phyloP scores from a whole-genome alignment of 2,113 vertebrate species.

The Dromaius novaehollandiae region DNA sequence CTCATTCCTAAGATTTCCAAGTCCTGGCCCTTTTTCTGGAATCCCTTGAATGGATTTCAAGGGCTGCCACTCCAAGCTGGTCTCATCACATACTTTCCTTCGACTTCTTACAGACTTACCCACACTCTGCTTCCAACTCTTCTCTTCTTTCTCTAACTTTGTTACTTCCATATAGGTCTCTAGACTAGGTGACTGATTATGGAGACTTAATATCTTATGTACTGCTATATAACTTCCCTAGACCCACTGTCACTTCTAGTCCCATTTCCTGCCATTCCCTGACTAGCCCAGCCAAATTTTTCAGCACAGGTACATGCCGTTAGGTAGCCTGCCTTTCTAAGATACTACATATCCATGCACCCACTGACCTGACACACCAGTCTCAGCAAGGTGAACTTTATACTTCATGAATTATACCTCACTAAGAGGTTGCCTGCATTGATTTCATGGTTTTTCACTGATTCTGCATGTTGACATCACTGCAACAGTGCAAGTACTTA shows the following conservation, averaged over 20 bases:
- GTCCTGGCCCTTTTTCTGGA: neutral
- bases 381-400: neutral
- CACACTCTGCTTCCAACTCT: neutral
- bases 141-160: neutral
- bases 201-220: neutral
- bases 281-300: neutral
- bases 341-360: neutral
- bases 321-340: neutral
- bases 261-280: neutral
- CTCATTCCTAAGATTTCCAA: neutral
- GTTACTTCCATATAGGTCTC: neutral
- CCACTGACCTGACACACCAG: neutral
- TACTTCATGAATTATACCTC: neutral
- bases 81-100: neutral
- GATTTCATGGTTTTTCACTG: neutral
- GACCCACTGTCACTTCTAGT: neutral
- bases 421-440: neutral
- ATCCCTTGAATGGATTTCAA: neutral
- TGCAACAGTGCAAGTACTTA: neutral
- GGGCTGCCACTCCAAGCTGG: neutral
- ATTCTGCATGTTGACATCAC: neutral
- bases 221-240: neutral
- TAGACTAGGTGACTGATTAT: neutral
- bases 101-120: fast-evolving
- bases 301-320: neutral